Conservation (phyloP, 2,113 vertebrate genomes). For the Sigmodon hispidus region DNA sequence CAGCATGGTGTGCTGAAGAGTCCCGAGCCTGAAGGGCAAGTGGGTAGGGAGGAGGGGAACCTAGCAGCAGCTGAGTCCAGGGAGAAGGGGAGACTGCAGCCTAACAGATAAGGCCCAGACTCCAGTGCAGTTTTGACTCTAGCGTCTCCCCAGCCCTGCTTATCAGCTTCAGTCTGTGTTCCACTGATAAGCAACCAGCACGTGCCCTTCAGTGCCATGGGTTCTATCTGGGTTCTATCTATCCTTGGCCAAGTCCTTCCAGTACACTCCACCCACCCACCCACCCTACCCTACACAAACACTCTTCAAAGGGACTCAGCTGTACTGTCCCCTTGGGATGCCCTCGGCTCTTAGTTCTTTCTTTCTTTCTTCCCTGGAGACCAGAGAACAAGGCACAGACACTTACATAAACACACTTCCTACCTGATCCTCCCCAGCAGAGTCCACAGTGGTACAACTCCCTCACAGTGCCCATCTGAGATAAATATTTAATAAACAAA, state of each 20-base stretch:
- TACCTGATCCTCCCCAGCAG: neutral
- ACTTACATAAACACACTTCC: neutral
- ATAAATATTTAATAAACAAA: neutral
- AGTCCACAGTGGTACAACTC: neutral
- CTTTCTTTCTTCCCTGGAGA: neutral
- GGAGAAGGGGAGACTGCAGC: neutral
- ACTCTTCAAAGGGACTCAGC: neutral
- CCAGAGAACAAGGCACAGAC: neutral
- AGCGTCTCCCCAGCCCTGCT: neutral
- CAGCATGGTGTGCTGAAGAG: too few species aligned
- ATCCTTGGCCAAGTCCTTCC: neutral
- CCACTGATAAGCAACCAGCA: neutral
- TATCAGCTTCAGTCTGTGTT: neutral
- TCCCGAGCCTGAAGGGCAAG: neutral
- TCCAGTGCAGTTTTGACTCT: neutral
- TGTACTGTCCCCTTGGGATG: neutral
- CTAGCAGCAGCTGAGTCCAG: neutral
- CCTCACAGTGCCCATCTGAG: neutral
- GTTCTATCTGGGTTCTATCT: too few species aligned
- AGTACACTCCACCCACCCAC: too few species aligned
- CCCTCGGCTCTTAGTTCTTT: neutral
- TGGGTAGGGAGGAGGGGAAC: neutral
- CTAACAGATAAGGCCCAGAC: neutral
- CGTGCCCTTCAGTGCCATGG: neutral
- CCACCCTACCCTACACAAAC: neutral